A percentile compares a stretch with the other conserved stretches of the same genome.
These are phyloP conservation scores for Tonatia bakeri DNA, from an alignment of 2,113 vertebrate species.

Conservation along the genomic window DNA sequence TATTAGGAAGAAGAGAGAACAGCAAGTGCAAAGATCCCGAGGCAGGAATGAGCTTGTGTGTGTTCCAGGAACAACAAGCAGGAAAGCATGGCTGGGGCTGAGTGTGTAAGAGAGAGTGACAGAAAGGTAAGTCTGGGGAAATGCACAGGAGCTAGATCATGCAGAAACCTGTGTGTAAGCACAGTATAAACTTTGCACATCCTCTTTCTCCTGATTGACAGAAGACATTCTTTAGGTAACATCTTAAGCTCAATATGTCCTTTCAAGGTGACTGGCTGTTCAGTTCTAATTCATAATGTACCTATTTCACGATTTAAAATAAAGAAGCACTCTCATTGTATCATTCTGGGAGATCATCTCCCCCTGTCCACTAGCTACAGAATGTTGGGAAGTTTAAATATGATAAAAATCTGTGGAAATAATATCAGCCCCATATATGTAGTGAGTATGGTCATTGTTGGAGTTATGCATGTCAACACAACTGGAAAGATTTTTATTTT, in stretches of 20 bases:
- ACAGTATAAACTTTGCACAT: not conserved
- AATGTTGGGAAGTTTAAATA: not conserved
- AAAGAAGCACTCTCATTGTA: not conserved
- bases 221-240: not conserved
- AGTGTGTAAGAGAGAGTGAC: not conserved
- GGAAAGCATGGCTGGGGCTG: no score
- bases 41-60: not conserved
- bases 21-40: not conserved
- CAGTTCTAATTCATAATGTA: not conserved
- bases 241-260: not conserved
- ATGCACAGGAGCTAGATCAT: no score
- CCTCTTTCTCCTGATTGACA: not conserved
- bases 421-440: not conserved
- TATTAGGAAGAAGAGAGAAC: not conserved
- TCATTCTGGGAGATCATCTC: not conserved
- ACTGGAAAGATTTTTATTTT: slow-evolving; percentile 21
- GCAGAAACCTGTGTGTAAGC: not conserved
- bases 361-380: not conserved
- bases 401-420: not conserved
- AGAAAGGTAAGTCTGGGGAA: not conserved
- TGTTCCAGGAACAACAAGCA: not conserved
- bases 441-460: not conserved
- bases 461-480: not conserved
- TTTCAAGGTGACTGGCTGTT: not conserved
- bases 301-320: not conserved